Evolutionary conservation across 2,888 invertebrate species (phyloP).

Genomic region (Phyllotreta cruciferae): DNA sequence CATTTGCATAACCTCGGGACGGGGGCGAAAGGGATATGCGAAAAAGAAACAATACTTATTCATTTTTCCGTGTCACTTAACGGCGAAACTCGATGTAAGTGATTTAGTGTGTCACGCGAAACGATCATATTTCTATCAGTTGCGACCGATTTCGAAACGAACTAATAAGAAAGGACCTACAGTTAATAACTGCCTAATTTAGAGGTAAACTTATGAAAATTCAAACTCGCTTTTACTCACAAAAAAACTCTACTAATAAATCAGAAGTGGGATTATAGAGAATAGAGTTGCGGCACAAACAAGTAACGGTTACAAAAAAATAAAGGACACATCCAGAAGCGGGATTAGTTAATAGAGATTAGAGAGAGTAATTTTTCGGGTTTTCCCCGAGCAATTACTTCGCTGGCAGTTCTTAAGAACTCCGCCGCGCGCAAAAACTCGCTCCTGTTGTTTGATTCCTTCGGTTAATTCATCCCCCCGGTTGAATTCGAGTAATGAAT

Average conservation of each 20-base stretch:
- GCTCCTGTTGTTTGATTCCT: neutral
- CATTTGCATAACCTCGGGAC: conserved; percentile 25
- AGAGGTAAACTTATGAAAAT: neutral
- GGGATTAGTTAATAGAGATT: no score
- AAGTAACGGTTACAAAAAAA: no score
- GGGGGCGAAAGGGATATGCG: conserved; percentile 3
- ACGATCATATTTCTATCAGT: conserved; percentile 30
- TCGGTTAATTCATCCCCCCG: neutral
- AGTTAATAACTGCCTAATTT: conserved; percentile 5
- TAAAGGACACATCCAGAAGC: no score
- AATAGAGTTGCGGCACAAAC: no score
- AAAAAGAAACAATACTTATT: conserved; percentile 23
- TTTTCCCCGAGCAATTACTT: no score
- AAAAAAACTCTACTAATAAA: no score
- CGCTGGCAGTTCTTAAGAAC: no score
- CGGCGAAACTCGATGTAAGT: conserved; percentile 24
- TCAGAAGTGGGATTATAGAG: no score
- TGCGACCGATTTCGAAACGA: conserved; percentile 18
- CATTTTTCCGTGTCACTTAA: conserved; percentile 30
- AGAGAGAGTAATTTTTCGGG: no score
- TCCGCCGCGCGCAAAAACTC: no score
- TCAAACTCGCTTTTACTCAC: no score
- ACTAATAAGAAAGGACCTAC: neutral
- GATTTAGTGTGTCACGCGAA: conserved; percentile 30
- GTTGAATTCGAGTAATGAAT: conserved; percentile 34